Evolutionary conservation across 2,888 invertebrate species (phyloP).

Genomic region (Hymenopus coronatus): DNA sequence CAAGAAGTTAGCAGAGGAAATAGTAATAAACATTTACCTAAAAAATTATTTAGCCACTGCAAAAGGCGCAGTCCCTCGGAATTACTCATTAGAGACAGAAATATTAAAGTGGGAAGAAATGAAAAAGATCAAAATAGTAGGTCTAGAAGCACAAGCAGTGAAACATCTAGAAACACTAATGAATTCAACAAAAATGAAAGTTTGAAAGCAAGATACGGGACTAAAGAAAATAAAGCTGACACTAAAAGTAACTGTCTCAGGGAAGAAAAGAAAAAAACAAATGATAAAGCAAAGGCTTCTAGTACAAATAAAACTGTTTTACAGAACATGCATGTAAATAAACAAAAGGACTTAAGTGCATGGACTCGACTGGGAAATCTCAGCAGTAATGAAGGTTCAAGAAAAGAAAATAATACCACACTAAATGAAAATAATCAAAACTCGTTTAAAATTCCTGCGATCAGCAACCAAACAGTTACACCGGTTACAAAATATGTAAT

Average conservation of each 20-base stretch:
- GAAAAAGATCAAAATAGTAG: background rate
- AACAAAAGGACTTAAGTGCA: background rate
- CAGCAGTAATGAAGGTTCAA: background rate
- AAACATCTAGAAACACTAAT: background rate
- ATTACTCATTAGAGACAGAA: background rate
- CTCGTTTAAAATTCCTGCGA: background rate
- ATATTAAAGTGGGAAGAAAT: background rate
- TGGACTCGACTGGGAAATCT: background rate
- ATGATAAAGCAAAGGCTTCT: background rate
- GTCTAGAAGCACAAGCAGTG: background rate
- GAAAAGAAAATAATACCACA: background rate
- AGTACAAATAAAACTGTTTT: background rate
- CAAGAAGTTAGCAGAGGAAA: background rate
- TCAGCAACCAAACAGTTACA: background rate
- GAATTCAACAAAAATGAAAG: background rate
- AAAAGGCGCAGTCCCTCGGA: background rate
- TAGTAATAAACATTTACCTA: background rate
- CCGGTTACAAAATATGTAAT: background rate
- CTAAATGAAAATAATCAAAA: background rate
- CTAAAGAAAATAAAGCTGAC: background rate
- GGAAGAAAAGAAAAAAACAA: background rate
- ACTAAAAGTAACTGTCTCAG: background rate
- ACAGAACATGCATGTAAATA: background rate
- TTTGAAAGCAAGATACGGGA: background rate
- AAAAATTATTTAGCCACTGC: background rate